Conservation (phyloP, 1,140 invertebrate species). For the Heliconius melpomene region DNA sequence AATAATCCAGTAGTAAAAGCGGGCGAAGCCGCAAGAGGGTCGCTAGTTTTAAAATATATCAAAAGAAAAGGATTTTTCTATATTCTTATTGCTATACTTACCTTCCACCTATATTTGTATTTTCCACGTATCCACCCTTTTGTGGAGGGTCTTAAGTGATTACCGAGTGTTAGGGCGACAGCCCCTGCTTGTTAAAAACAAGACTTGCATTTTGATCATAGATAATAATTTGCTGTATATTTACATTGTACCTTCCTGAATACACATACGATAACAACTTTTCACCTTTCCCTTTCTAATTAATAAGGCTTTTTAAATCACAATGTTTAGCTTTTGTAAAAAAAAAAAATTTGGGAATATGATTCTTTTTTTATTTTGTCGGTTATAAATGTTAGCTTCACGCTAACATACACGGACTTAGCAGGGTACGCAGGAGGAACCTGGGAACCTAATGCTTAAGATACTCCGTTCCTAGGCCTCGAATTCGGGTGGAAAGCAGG, state of each 20-base stretch:
- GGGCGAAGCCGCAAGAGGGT: too few relatives aligned
- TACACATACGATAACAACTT: not conserved
- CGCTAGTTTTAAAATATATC: not conserved
- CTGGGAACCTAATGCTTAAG: too few relatives aligned
- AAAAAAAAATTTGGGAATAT: too few relatives aligned
- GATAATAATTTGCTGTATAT: slow-evolving; percentile 29
- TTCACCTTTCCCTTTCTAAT: not conserved
- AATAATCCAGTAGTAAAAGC: too few relatives aligned
- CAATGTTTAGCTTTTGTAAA: too few relatives aligned
- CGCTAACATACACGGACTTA: too few relatives aligned
- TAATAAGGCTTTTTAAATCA: not conserved
- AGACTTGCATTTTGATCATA: slow-evolving; percentile 35
- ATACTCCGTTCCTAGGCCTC: too few relatives aligned
- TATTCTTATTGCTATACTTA: slow-evolving; percentile 3
- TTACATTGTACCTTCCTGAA: slow-evolving; percentile 8
- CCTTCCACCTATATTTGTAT: slow-evolving; percentile 12
- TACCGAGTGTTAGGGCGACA: slow-evolving; percentile 41
- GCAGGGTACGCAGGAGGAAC: too few relatives aligned
- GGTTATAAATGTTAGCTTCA: too few relatives aligned
- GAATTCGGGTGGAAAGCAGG: too few relatives aligned
- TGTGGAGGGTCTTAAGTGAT: slow-evolving; percentile 42
- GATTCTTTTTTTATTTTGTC: too few relatives aligned
- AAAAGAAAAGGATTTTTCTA: not conserved
- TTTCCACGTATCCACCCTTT: slow-evolving; percentile 33
- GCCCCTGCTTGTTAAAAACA: slow-evolving; percentile 38